Conservation (phyloP, 2,797 vertebrate genomes). For the Tenualosa ilisha region DNA sequence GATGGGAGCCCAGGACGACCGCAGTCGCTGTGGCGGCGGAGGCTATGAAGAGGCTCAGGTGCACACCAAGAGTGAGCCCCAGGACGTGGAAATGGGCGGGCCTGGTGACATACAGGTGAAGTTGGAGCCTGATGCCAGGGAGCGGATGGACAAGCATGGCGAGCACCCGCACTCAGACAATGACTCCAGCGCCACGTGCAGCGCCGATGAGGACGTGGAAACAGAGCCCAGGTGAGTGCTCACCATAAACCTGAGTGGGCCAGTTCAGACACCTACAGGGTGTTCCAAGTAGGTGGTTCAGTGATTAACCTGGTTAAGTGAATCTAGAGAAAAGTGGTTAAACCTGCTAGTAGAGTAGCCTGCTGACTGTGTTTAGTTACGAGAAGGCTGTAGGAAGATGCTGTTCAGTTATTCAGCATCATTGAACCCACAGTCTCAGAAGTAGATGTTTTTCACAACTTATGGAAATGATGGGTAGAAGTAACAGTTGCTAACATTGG, state of each 20-base stretch:
- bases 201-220: constrained; percentile 96
- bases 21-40: constrained; percentile 48
- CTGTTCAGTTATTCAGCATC: neutral
- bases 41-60: constrained; percentile 76
- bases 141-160: constrained; percentile 83
- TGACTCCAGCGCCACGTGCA: constrained; percentile 99
- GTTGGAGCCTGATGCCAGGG: constrained; percentile 87
- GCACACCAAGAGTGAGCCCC: constrained; percentile 85
- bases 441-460: too few species aligned
- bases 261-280: neutral
- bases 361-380: too few species aligned
- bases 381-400: neutral
- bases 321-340: too few species aligned
- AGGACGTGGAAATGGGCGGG: constrained; percentile 77
- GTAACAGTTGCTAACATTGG: too few species aligned
- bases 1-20: constrained; percentile 72
- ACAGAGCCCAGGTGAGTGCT: constrained; percentile 82
- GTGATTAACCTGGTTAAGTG: too few species aligned
- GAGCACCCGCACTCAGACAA: constrained; percentile 87
- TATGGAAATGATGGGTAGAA: too few species aligned
- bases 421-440: neutral
- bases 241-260: neutral
- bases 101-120: constrained; percentile 81
- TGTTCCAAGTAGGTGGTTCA: too few species aligned
- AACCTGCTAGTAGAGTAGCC: too few species aligned